Evolutionary conservation across 2,113 vertebrate genomes (phyloP).

Genomic region (Sinocyclocheilus rhinocerous): DNA sequence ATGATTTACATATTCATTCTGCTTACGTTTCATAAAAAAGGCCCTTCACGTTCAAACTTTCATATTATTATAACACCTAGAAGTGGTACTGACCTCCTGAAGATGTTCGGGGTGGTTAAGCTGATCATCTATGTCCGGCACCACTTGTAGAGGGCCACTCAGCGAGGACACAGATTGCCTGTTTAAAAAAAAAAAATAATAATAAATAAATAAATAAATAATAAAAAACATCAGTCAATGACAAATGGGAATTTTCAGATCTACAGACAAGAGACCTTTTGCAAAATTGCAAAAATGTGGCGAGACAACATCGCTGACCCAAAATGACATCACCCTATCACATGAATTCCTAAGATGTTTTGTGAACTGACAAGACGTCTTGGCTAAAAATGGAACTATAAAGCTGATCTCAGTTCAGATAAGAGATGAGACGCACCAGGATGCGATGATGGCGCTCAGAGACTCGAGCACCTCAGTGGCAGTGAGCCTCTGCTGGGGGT

Average conservation of each 20-base stretch:
- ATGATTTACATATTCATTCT: too few relatives aligned
- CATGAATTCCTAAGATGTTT: slow-evolving; percentile 16
- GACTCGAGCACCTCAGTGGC: slow-evolving; percentile 93
- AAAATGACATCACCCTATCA: neutral
- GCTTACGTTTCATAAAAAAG: too few relatives aligned
- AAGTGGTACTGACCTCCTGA: slow-evolving; percentile 83
- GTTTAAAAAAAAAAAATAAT: neutral
- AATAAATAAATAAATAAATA: neutral
- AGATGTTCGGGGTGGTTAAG: slow-evolving; percentile 86
- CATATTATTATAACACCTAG: neutral
- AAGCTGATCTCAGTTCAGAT: neutral
- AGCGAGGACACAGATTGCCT: slow-evolving; percentile 96
- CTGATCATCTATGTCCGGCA: slow-evolving; percentile 97
- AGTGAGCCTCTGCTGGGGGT: slow-evolving; percentile 94
- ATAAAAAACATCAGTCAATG: neutral
- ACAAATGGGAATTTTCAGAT: neutral
- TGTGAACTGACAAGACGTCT: neutral
- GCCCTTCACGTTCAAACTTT: neutral
- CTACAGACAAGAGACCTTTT: neutral
- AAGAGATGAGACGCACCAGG: slow-evolving; percentile 79
- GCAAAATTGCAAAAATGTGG: slow-evolving; percentile 10
- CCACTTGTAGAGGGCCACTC: slow-evolving; percentile 96
- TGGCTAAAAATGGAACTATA: neutral
- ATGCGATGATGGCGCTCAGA: slow-evolving; percentile 92
- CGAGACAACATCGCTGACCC: neutral